Conservation (phyloP, 1,140 invertebrate genomes). For the Sycophaga agraensis region DNA sequence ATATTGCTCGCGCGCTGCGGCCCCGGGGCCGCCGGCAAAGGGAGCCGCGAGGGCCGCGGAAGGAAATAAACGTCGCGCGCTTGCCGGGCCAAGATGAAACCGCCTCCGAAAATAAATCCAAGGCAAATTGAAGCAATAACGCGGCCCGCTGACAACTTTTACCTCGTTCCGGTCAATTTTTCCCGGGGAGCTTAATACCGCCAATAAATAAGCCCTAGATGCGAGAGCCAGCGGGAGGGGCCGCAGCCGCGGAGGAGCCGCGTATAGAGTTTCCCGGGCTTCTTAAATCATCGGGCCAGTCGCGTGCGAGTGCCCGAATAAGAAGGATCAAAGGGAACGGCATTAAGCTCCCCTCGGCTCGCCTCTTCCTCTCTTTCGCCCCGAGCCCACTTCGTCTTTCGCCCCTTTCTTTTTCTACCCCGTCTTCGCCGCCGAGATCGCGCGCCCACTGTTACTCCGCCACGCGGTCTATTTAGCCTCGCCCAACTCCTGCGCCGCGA, state of each 20-base stretch:
- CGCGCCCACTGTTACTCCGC: constrained; percentile 50
- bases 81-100: constrained; percentile 2
- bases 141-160: constrained; percentile 15
- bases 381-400: constrained; percentile 35
- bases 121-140: constrained; percentile 26
- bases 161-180: constrained; percentile 38
- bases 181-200: constrained; percentile 39
- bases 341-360: neutral
- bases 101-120: constrained; percentile 21
- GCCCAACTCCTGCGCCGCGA: constrained; percentile 40
- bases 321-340: constrained; percentile 51
- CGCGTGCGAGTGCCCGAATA: constrained; percentile 44
- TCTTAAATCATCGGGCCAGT: constrained; percentile 48
- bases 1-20: neutral
- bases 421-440: neutral
- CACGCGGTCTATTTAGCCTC: constrained; percentile 53
- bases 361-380: constrained; percentile 1
- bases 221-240: no score
- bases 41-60: no score
- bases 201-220: constrained; percentile 43
- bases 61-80: neutral
- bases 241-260: no score
- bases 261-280: constrained; percentile 25
- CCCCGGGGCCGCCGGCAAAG: no score
- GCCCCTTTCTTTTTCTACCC: constrained; percentile 36